These are phyloP conservation scores for Tolypeutes matacus DNA, from an alignment of 2,797 vertebrate species.

Conservation along the genomic window DNA sequence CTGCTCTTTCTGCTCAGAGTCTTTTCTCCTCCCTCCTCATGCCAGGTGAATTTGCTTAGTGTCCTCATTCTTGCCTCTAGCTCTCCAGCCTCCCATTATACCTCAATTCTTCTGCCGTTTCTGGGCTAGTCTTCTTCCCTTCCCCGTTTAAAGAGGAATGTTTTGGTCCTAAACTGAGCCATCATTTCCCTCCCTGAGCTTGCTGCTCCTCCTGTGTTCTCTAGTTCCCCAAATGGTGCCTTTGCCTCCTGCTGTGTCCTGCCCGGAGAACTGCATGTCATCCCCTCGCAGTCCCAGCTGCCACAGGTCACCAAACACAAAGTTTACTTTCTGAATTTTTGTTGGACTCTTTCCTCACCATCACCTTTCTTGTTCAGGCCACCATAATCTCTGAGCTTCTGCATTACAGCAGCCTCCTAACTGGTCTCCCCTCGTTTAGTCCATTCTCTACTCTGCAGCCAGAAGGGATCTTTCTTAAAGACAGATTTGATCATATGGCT, in stretches of 20 bases:
- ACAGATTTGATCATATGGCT: neutral
- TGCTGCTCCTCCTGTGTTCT: neutral
- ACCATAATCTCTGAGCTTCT: neutral
- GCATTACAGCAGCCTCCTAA: neutral
- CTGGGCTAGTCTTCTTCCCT: neutral
- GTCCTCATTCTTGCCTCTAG: neutral
- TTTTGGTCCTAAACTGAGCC: neutral
- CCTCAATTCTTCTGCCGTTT: neutral
- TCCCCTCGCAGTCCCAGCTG: neutral
- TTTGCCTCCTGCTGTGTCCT: neutral
- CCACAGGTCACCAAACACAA: neutral
- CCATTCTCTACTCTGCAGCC: neutral
- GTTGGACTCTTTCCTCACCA: neutral
- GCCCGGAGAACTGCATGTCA: neutral
- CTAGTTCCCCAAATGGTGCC: neutral
- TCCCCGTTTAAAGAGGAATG: neutral
- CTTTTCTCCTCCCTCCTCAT: neutral
- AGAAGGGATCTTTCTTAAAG: neutral
- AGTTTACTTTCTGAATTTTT: neutral
- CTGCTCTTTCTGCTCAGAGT: neutral
- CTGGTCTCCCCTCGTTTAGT: neutral
- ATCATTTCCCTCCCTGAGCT: neutral
- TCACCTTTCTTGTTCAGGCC: neutral
- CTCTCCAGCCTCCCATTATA: neutral
- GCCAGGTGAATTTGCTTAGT: neutral